These are phyloP conservation scores for Syngnathus floridae DNA, from an alignment of 2,113 vertebrate genomes.

Conservation along the genomic window DNA sequence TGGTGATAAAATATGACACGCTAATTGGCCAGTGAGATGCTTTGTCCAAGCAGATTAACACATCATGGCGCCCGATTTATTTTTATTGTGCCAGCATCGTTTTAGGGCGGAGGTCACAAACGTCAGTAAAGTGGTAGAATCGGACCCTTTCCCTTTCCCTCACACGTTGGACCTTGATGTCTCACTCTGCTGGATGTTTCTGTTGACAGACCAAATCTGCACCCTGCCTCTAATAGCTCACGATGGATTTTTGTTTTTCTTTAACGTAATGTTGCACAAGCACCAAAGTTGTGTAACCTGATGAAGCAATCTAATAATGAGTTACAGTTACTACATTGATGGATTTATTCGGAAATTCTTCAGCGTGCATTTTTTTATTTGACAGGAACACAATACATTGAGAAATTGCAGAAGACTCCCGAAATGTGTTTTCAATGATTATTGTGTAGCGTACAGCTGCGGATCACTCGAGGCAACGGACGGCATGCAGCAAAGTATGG, in stretches of 20 bases:
- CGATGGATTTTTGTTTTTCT: not conserved
- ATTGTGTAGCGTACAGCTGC: not conserved
- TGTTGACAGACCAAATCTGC: constrained; percentile 22
- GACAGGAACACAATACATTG: no score
- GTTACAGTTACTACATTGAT: not conserved
- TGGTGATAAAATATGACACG: constrained; percentile 72
- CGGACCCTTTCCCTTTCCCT: constrained; percentile 14
- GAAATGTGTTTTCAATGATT: not conserved
- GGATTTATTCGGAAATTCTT: not conserved
- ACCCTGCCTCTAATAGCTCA: not conserved
- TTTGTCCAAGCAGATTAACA: constrained; percentile 73
- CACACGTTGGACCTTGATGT: constrained; percentile 49
- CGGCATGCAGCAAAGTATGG: not conserved
- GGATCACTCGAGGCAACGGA: not conserved
- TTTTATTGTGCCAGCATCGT: constrained; percentile 61
- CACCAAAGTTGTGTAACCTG: not conserved
- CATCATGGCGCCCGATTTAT: constrained; percentile 66
- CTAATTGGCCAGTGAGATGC: constrained; percentile 63
- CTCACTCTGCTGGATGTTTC: constrained; percentile 21
- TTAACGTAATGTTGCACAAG: not conserved
- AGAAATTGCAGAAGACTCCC: not conserved
- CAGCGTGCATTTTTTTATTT: not conserved
- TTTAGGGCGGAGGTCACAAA: constrained; percentile 40
- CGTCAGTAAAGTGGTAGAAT: constrained; percentile 46
- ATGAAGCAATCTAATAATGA: not conserved